Conservation (phyloP, 2,113 vertebrate genomes). For the Bagarius yarrelli region DNA sequence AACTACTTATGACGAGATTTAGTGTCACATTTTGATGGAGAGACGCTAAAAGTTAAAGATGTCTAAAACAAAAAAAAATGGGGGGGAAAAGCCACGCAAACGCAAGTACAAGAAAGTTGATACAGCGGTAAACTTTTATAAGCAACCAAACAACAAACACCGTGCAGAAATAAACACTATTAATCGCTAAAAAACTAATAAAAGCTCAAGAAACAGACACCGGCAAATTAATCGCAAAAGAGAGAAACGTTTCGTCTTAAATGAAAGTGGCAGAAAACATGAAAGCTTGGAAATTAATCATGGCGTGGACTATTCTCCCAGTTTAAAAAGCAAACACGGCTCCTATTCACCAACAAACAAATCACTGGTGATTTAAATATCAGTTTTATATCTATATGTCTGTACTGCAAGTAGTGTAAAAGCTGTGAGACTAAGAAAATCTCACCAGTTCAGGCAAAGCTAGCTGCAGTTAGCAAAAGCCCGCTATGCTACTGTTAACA, state of each 20-base stretch:
- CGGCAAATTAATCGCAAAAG: not conserved
- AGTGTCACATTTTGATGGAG: too few relatives aligned
- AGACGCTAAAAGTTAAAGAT: too few relatives aligned
- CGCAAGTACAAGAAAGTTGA: too few relatives aligned
- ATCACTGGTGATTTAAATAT: not conserved
- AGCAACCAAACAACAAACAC: too few relatives aligned
- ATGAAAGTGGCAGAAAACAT: too few relatives aligned
- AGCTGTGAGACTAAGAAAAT: not conserved
- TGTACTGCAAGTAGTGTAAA: not conserved
- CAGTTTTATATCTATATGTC: not conserved
- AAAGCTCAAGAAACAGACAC: not conserved
- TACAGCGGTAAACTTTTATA: too few relatives aligned
- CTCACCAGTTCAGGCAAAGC: not conserved
- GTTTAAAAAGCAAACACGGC: too few relatives aligned
- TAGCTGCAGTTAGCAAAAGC: not conserved
- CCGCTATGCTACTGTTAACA: constrained; percentile 14
- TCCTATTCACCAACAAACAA: not conserved
- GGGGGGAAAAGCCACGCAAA: too few relatives aligned
- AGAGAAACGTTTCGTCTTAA: not conserved
- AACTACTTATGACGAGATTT: too few relatives aligned
- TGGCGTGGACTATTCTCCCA: too few relatives aligned
- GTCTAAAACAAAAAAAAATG: too few relatives aligned
- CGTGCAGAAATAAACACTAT: too few relatives aligned
- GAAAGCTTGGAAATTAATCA: not conserved
- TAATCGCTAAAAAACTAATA: not conserved